A percentile compares a stretch with the other conserved stretches of the same genome.
Conservation (phyloP, 1,140 invertebrate species). For the Pectinophora gossypiella region DNA sequence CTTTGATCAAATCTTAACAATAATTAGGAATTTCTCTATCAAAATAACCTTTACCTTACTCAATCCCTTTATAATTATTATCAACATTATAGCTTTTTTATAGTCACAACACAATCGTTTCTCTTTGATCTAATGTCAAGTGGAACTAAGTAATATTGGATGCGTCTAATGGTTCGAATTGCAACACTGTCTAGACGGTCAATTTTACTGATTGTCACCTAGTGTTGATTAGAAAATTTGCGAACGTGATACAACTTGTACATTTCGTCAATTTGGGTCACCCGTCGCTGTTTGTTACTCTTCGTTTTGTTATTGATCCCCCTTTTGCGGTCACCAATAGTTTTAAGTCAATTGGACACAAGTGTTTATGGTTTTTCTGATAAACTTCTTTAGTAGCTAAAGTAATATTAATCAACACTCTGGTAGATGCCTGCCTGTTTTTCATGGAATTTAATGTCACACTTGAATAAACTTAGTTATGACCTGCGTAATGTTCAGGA, state of each 20-base stretch:
- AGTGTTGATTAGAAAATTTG: slow-evolving; percentile 51
- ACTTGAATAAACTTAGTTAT: too few relatives aligned
- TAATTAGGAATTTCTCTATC: too few relatives aligned
- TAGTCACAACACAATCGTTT: too few relatives aligned
- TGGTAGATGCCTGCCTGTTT: too few relatives aligned
- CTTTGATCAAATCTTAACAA: too few relatives aligned
- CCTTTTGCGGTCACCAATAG: background rate
- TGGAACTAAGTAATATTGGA: slow-evolving; percentile 19
- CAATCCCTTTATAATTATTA: too few relatives aligned
- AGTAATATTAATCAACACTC: too few relatives aligned
- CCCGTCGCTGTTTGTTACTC: slow-evolving; percentile 9
- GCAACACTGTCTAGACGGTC: slow-evolving; percentile 50
- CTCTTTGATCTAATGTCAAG: slow-evolving; percentile 2
- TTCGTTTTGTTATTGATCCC: slow-evolving; percentile 14
- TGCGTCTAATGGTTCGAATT: slow-evolving; percentile 30
- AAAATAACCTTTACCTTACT: too few relatives aligned
- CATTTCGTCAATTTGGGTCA: slow-evolving; percentile 45
- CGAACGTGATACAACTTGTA: slow-evolving; percentile 27
- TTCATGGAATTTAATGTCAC: too few relatives aligned
- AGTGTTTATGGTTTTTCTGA: background rate
- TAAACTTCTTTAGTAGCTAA: background rate
- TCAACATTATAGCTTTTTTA: too few relatives aligned
- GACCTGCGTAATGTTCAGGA: too few relatives aligned
- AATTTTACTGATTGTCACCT: slow-evolving; percentile 39
- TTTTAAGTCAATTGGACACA: background rate